Base-by-base conservation (phyloP, 2,113 vertebrate species). In the Callorhinus ursinus region DNA sequence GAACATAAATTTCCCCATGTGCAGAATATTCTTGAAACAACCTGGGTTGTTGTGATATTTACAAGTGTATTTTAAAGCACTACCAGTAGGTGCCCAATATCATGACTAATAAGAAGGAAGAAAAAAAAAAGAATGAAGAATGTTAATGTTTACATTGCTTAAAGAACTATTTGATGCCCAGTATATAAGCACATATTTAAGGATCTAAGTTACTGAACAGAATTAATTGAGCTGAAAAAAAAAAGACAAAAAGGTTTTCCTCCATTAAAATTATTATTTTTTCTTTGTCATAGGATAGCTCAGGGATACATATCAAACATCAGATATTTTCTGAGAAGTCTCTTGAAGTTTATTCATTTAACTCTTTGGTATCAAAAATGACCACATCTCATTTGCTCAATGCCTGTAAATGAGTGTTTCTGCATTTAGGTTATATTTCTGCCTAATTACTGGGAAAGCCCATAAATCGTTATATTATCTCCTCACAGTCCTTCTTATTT, bases 381-480 rank as follows among this genome's bases (percentile, higher is more conserved):
- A 92, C 18, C 28, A 88, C 49, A 77, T 96, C 9, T 88, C 53
- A 77, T 93, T 87, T 87, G 12, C 59, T 33, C 39, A 88, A 77
- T 93, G 76, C 22, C 9, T 87, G 11, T 33, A 36, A 88, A 87
- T 95, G 36, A 89, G 4, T 13, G 1, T 88, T 86, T 84, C 84
- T 92, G 15, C 31, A 36, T 87, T 92, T 67, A 46, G 36, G 9
- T 95, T 86, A 61, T 83, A 19, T 85, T 90, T 80, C 77, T 90
- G 59, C 28, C 59, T 88, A 93, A 77, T 87, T 95, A 72, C 63
- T 79, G 88, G 19, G 39, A 95, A 90, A 92, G 36, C 51, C 7
- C 13, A 81, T 72, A 96, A 59, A 96, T 88, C 21, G 36, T 83
- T 72, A 57, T 65, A 76, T 92, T 96, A 88, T 77, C 33, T 88